Conservation (phyloP, 1,140 invertebrate species). For the Neoseiulus cucumeris region DNA sequence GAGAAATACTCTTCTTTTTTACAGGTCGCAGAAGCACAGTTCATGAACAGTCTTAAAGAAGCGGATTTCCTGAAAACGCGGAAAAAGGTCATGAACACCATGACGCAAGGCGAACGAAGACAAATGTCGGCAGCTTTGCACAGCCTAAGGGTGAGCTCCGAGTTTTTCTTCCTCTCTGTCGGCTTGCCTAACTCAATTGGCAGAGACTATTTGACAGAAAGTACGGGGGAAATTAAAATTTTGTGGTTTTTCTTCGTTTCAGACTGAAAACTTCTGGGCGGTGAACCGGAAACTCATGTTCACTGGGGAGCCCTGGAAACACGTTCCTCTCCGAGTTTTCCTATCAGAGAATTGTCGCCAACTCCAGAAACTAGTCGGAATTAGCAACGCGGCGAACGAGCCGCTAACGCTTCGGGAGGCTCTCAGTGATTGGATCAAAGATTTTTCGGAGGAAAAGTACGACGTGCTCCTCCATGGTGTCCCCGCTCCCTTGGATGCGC, state of each 20-base stretch:
- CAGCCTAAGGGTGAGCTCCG: not conserved
- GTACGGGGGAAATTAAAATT: too few species aligned
- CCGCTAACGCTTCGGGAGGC: not conserved
- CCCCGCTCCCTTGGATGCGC: not conserved
- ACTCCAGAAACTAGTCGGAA: not conserved
- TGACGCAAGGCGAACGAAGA: slow-evolving; percentile 6
- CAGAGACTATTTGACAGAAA: too few species aligned
- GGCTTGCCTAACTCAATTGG: too few species aligned
- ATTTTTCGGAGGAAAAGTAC: not conserved
- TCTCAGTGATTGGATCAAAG: not conserved
- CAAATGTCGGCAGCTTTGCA: not conserved
- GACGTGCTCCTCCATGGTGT: not conserved
- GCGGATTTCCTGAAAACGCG: slow-evolving; percentile 5
- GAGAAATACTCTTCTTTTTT: too few species aligned
- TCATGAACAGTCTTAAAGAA: slow-evolving; percentile 7
- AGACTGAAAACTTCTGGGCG: not conserved
- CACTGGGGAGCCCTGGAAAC: not conserved
- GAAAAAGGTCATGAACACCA: not conserved
- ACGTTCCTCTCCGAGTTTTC: not conserved
- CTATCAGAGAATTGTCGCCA: not conserved
- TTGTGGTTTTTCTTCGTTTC: too few species aligned
- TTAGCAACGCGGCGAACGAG: not conserved
- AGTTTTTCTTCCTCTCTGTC: too few species aligned
- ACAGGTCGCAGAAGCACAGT: not conserved
- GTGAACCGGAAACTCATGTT: slow-evolving; percentile 6